A percentile compares a stretch with the other conserved stretches of the same genome.
These are phyloP conservation scores for Lophius piscatorius DNA, from an alignment of 2,113 vertebrate genomes.

Conservation along the genomic window DNA sequence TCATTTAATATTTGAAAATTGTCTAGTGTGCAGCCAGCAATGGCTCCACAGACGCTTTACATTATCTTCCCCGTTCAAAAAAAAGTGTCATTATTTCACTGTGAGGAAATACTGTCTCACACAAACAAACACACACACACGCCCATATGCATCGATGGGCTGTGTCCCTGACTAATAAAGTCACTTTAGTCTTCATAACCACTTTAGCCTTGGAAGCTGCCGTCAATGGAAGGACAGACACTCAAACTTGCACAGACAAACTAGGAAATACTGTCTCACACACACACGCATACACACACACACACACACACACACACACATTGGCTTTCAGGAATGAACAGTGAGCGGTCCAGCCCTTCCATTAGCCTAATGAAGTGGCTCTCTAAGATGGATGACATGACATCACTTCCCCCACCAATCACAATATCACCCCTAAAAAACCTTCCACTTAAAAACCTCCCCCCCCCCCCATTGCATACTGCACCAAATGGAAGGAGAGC, in stretches of 20 bases:
- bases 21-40: no score
- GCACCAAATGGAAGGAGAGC: slow-evolving; percentile 69
- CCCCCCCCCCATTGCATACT: slow-evolving; percentile 34
- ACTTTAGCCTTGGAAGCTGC: slow-evolving; percentile 72
- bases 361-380: slow-evolving; percentile 82
- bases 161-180: slow-evolving; percentile 67
- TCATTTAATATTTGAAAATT: no score
- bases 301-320: slow-evolving; percentile 47
- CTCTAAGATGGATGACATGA: slow-evolving; percentile 78
- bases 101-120: slow-evolving; percentile 20
- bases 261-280: slow-evolving; percentile 28
- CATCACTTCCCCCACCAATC: slow-evolving; percentile 75
- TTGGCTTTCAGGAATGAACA: slow-evolving; percentile 27
- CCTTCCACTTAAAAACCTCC: slow-evolving; percentile 70
- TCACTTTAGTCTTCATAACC: slow-evolving; percentile 77
- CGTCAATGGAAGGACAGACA: slow-evolving; percentile 60
- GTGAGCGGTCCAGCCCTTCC: slow-evolving; percentile 70
- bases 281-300: slow-evolving; percentile 41
- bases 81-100: slow-evolving; percentile 47
- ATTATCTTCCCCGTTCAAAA: slow-evolving; percentile 25
- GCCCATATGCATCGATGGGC: slow-evolving; percentile 50
- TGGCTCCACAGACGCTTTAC: slow-evolving; percentile 8
- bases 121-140: slow-evolving; percentile 12
- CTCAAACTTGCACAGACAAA: slow-evolving; percentile 34
- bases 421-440: slow-evolving; percentile 77